These are phyloP conservation scores for Acanthornis magna DNA, from an alignment of 2,797 vertebrate species.

Conservation along the genomic window DNA sequence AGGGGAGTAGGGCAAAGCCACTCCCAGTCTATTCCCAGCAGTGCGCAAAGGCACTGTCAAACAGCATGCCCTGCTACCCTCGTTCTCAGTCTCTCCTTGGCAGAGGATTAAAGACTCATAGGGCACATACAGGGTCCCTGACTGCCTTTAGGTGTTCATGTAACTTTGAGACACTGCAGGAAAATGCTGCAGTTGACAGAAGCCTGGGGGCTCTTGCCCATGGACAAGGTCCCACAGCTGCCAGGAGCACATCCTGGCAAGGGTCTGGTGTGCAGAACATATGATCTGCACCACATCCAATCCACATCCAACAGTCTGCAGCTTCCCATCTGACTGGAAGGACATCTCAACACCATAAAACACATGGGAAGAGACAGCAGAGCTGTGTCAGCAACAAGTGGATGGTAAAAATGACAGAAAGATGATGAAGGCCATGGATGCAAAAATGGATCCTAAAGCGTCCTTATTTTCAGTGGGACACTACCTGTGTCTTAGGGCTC, in stretches of 20 bases:
- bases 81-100: neutral
- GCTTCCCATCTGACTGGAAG: neutral
- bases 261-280: neutral
- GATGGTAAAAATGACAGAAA: neutral
- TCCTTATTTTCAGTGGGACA: neutral
- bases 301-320: neutral
- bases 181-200: neutral
- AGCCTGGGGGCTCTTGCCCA: neutral
- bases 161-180: neutral
- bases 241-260: neutral
- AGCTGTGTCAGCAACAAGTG: fast-evolving
- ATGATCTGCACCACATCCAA: neutral
- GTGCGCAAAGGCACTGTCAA: neutral
- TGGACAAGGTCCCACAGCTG: neutral
- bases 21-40: neutral
- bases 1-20: neutral
- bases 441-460: neutral
- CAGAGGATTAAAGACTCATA: neutral
- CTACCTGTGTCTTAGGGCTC: neutral
- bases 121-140: neutral
- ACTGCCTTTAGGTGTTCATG: neutral
- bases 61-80: neutral
- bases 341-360: neutral
- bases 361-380: neutral
- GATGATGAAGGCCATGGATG: fast-evolving